phyloP scores from a whole-genome alignment of 2,113 vertebrate genomes.

The Chloebia gouldiae region DNA sequence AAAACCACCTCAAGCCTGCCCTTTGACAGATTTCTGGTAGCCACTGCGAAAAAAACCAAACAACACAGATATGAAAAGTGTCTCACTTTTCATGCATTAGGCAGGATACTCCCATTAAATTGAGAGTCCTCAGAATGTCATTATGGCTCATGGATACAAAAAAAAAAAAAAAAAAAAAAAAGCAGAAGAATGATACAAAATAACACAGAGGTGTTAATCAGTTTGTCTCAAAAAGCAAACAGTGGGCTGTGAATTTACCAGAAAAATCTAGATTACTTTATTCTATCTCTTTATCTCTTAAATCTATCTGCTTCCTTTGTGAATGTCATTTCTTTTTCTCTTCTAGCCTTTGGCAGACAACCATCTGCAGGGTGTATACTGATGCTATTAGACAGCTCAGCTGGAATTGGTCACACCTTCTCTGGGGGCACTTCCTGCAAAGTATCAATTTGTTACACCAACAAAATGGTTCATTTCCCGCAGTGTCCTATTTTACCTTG shows the following conservation, averaged over 20 bases:
- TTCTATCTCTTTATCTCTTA: neutral
- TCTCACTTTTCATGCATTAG: neutral
- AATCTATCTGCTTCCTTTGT: neutral
- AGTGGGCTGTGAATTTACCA: neutral
- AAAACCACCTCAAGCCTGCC: neutral
- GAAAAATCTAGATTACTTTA: neutral
- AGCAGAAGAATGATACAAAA: neutral
- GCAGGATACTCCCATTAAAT: neutral
- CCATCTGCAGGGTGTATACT: slow-evolving; percentile 12
- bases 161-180: neutral
- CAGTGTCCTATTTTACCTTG: slow-evolving; percentile 35
- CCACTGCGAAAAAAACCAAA: neutral
- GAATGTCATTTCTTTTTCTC: slow-evolving; percentile 2
- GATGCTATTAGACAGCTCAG: slow-evolving; percentile 51
- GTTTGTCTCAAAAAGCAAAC: neutral
- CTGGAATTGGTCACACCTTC: slow-evolving; percentile 39
- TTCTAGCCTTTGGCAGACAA: slow-evolving; percentile 42
- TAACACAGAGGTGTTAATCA: neutral
- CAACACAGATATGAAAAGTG: neutral
- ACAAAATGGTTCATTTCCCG: slow-evolving; percentile 62
- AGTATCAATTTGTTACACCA: slow-evolving; percentile 63
- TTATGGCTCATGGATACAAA: neutral
- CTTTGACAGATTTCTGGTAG: neutral
- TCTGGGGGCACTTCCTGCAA: slow-evolving; percentile 37
- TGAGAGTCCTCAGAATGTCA: neutral